phyloP scores from a whole-genome alignment of 2,113 vertebrate species.

The Cynocephalus volans region DNA sequence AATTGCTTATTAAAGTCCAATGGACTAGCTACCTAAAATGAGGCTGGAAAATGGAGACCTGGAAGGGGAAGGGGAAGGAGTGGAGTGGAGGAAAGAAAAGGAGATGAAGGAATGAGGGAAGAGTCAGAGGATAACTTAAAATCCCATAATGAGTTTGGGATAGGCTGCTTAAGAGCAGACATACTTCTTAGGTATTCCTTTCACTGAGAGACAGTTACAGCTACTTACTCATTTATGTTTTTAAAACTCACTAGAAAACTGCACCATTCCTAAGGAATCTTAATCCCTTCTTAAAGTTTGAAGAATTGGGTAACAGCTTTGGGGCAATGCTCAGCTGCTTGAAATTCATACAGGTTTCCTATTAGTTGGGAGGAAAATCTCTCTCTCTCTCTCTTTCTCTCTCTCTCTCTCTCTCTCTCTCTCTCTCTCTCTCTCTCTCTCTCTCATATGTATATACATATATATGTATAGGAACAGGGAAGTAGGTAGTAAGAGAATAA shows the following conservation, averaged over 20 bases:
- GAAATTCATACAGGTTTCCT: conserved; percentile 78
- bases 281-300: conserved; percentile 77
- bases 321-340: conserved; percentile 68
- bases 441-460: neutral
- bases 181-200: conserved; percentile 54
- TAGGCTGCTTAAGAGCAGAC: conserved; percentile 28
- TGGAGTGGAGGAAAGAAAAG: neutral
- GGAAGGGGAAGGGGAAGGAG: neutral
- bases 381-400: neutral
- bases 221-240: conserved; percentile 68
- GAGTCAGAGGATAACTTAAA: neutral
- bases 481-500: neutral
- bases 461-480: neutral
- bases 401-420: too few relatives aligned
- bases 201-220: conserved; percentile 72
- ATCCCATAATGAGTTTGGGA: conserved; percentile 50
- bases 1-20: neutral
- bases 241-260: conserved; percentile 73
- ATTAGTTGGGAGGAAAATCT: conserved; percentile 1
- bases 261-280: conserved; percentile 63
- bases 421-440: too few relatives aligned
- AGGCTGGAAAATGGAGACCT: neutral
- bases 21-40: neutral
- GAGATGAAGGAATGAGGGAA: too few relatives aligned
- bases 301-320: conserved; percentile 80